Evolutionary conservation across 2,797 vertebrate species (phyloP), one percentile per base, ranked within the genome.

Genomic region (Rhinella marina): DNA sequence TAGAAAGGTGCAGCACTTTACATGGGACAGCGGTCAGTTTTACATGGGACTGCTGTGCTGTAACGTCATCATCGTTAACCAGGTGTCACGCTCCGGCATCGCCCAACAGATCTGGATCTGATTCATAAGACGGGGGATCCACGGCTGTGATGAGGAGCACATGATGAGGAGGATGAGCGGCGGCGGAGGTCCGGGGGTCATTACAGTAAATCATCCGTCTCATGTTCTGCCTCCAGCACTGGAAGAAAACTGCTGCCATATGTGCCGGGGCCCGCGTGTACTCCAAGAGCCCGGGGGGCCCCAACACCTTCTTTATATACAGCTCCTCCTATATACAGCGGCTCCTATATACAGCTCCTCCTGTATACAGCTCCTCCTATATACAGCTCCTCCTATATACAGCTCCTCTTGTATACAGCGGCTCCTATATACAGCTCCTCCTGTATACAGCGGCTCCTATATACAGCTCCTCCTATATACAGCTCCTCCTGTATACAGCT

Each of bases 61-160:
- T 32, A 16, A 7, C 27, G 13, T 23, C 59, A 23, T 23, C 59
- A 21, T 19, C 11, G 54, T 14, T 14, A 13, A 7, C n/a, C 3
- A 41, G 32, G 32, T 41, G 32, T 41, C 32, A 41, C 32, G 32
- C 32, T n/a, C n/a, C n/a, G n/a, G n/a, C n/a, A n/a, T n/a, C n/a
- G n/a, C n/a, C n/a, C n/a, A n/a, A n/a, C n/a, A n/a, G n/a, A n/a
- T n/a, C n/a, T n/a, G n/a, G n/a, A n/a, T n/a, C 11, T 21, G 16
- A 10, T 25, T 54, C 64, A 70, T 48, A 72, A 83, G 64, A 41
- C 19, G 23, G 13, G 9, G 21, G 12, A n/a, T 23, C 75, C 59
- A 29, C n/a, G n/a, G 23, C 25, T 50, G 25, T 87, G 81, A 81
- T 87, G 25, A 61, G 78, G 81, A 81, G 29, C 86, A 87, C 54